Percentiles rank a stretch among this genome's conserved stretches.
These are phyloP conservation scores for Mimachlamys varia DNA, from an alignment of 2,888 invertebrate species.

Conservation along the genomic window DNA sequence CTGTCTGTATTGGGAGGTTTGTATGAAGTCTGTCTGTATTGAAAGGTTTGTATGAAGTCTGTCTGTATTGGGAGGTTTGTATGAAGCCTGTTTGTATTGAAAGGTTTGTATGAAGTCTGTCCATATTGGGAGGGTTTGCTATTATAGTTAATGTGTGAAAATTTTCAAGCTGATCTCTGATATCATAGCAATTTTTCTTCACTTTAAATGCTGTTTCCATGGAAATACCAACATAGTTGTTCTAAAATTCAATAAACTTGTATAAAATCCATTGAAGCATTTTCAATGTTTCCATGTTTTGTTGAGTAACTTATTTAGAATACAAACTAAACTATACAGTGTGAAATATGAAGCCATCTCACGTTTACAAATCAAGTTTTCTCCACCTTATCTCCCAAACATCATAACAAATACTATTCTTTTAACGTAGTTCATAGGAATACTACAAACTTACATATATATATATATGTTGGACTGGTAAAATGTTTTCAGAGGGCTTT, in stretches of 20 bases:
- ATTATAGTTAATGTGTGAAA: not conserved
- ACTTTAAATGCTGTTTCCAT: not conserved
- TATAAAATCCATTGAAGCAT: not conserved
- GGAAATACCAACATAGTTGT: not conserved
- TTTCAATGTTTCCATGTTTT: not conserved
- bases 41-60: too few species aligned
- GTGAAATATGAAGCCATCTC: not conserved
- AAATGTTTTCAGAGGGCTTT: too few species aligned
- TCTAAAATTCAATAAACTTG: slow-evolving; percentile 8
- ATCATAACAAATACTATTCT: too few species aligned
- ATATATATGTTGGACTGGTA: too few species aligned
- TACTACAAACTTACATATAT: too few species aligned
- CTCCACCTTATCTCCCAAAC: not conserved
- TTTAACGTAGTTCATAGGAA: too few species aligned
- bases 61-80: too few species aligned
- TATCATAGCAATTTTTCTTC: slow-evolving; percentile 12
- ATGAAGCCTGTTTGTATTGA: too few species aligned
- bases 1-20: too few species aligned
- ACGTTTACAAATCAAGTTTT: not conserved
- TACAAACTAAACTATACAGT: not conserved
- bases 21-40: too few species aligned
- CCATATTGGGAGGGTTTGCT: not conserved
- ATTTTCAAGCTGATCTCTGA: not conserved
- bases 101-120: too few species aligned
- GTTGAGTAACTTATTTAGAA: not conserved